Evolutionary conservation across 2,113 vertebrate genomes (phyloP), one percentile per base, ranked within the genome.

Genomic region (Sturnira hondurensis): DNA sequence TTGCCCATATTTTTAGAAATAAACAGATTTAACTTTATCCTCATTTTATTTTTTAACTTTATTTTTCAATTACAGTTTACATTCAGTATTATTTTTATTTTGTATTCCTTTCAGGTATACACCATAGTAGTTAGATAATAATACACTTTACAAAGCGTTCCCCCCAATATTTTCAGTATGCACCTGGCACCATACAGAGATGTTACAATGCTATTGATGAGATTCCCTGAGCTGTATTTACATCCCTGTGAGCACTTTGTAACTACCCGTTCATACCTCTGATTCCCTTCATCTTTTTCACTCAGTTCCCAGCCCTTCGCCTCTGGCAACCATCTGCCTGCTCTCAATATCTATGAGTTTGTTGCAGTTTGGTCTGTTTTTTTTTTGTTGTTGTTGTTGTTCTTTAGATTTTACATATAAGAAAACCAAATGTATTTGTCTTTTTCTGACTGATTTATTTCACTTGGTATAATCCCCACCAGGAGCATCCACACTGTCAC

Each of bases 1-100:
- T 4, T 86, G 7, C 10, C 58, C 28, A 8, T 91, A 94, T 61
- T 94, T 95, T 91, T 93, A 89, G 70, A 96, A 88, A 71, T 52
- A 17, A 36, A 70, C 16, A 89, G 17, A 56, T 76, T 77, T 77
- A 83, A 80, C 43, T 65, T 86, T 81, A 94, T 77, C 38, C 19
- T 68, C 17, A 36, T 68, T n/a, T n/a, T n/a, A 16, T 65, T 67
- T n/a, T 54, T 17, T 52, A 17, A 56, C 36, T 68, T 36, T 68
- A 68, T 36, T 68, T 68, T 68, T 65, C 65, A 68, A 36, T 36
- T 33, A 36, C 17, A 36, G 7, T 58, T 24, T 58, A 58, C 22
- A 58, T 58, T 24, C 20, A 10, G 56, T 24, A 58, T 24, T 24
- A 58, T 58, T 58, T 58, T 58, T 58, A 24, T 58, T 58, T 58